Base-by-base conservation (phyloP, 1,140 invertebrate genomes). In the Apis mellifera region DNA sequence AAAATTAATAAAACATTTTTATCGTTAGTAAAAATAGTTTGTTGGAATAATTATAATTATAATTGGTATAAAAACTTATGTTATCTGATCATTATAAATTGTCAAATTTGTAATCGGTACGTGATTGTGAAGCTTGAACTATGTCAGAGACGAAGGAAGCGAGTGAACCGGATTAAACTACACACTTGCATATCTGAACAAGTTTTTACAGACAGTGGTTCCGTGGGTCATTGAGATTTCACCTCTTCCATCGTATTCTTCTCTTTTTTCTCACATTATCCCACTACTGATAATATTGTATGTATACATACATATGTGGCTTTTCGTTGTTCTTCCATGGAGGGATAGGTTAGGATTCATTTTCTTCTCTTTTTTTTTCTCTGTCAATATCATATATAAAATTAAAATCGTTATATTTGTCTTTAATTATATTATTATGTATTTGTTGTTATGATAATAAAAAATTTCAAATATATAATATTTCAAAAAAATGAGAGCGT, bases 141-240 rank as follows among this genome's bases (percentile, higher is more conserved):
- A 48, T 79, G 75, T 75, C 73, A 87, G 32, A 55, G 60, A 55
- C 60, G 50, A n/a, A 82, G 60, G 32, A 69, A 77, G n/a, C 60
- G 65, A 83, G 52, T 71, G 26, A 83, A 83, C 83, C 78, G 74
- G 79, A 86, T 87, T 73, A 48, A 84, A 82, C 78, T 11, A 68
- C 79, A 23, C 59, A 23, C 21, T 7, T n/a, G 23, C 42, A 48
- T 91, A 89, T 90, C 89, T 88, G 52, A 83, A 74, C 76, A 50
- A 81, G 54, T 84, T 87, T 90, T 90, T 86, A 48, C 59, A 90
- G 86, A 90, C 84, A 57, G 50, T 59, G 81, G 42, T 74, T 84
- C 82, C 73, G 26, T 65, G 80, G 82, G 86, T 89, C 84, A 88
- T 65, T 60, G 82, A 86, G 69, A 66, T 55, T 64, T 21, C 70